Evolutionary conservation across 2,113 vertebrate species (phyloP).

Genomic region (Sturnus vulgaris): DNA sequence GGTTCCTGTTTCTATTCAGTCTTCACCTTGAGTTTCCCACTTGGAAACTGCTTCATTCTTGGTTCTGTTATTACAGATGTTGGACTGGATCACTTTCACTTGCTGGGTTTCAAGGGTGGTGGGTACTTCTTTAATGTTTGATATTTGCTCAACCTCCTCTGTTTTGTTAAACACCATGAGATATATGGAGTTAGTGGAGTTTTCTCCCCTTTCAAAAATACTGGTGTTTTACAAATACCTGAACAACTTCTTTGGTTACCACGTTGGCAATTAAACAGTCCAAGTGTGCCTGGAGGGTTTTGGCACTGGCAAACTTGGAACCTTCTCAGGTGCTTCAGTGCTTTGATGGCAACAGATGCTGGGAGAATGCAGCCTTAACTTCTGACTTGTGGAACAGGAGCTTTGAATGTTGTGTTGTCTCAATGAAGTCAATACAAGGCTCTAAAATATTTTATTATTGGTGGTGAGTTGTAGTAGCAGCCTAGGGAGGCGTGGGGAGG

Average conservation of each 20-base stretch:
- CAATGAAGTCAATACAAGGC: neutral
- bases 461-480: neutral
- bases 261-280: neutral
- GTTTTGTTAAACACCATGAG: constrained; percentile 25
- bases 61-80: constrained; percentile 67
- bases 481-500: neutral
- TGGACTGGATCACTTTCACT: constrained; percentile 42
- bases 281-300: neutral
- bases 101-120: neutral
- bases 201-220: neutral
- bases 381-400: neutral
- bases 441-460: neutral
- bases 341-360: neutral
- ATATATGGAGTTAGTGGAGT: neutral
- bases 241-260: neutral
- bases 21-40: neutral
- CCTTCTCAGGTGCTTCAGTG: neutral
- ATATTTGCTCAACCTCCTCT: constrained; percentile 58
- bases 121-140: constrained; percentile 18
- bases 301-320: neutral
- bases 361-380: neutral
- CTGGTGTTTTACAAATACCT: neutral
- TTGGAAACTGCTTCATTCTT: neutral
- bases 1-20: neutral
- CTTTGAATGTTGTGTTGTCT: neutral